These are phyloP conservation scores for Apogon talboti DNA, from an alignment of 2,797 vertebrate species.

Conservation along the genomic window DNA sequence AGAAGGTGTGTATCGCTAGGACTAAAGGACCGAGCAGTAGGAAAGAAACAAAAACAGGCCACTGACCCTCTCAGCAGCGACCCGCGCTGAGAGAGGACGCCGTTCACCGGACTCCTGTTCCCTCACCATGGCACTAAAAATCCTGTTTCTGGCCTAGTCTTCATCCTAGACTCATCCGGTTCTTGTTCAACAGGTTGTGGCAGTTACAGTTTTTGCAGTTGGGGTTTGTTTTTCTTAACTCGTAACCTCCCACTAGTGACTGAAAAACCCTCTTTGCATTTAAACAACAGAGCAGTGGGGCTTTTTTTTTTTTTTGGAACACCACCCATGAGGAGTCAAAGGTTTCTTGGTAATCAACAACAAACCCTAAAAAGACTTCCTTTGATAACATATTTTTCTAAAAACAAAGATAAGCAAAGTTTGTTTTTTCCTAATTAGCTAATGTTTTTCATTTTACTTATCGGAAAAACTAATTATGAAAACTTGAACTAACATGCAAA, in stretches of 20 bases:
- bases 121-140: constrained; percentile 12
- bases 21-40: constrained; percentile 48
- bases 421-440: constrained; percentile 45
- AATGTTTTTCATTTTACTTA: constrained; percentile 25
- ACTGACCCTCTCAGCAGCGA: constrained; percentile 66
- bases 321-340: constrained; percentile 31
- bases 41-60: constrained; percentile 69
- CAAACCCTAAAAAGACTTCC: constrained; percentile 32
- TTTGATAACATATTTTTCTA: constrained; percentile 40
- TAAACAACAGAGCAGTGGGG: constrained; percentile 36
- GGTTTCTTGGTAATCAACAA: constrained; percentile 23
- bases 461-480: constrained; percentile 40
- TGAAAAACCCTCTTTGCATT: constrained; percentile 27
- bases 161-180: constrained; percentile 35
- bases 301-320: not conserved
- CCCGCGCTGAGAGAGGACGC: constrained; percentile 29
- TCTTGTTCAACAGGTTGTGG: constrained; percentile 71
- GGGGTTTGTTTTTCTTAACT: constrained; percentile 41
- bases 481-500: constrained; percentile 37
- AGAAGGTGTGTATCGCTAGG: constrained; percentile 60
- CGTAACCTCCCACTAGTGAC: constrained; percentile 27
- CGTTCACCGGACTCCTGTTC: not conserved
- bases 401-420: constrained; percentile 46
- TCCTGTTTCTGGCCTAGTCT: constrained; percentile 46
- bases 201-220: constrained; percentile 51